These are phyloP conservation scores for Campylomormyrus numenius DNA, from an alignment of 2,113 vertebrate species.

Conservation along the genomic window DNA sequence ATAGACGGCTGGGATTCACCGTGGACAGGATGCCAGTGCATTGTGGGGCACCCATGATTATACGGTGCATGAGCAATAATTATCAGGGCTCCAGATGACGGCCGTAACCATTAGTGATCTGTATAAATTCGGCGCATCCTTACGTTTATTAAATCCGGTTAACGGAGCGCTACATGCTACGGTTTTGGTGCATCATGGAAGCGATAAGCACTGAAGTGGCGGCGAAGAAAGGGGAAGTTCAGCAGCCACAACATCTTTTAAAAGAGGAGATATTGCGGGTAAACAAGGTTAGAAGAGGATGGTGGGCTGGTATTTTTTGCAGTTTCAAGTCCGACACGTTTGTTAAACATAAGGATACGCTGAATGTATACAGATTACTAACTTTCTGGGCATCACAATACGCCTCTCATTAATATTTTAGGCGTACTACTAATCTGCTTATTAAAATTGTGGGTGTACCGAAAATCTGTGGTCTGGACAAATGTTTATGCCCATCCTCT, in stretches of 20 bases:
- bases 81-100: not conserved
- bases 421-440: not conserved
- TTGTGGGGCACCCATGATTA: not conserved
- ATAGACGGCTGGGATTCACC: not conserved
- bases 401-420: not conserved
- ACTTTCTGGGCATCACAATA: not conserved
- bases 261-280: not conserved
- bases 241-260: not conserved
- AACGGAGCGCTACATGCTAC: not conserved
- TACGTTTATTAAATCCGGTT: not conserved
- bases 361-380: not conserved
- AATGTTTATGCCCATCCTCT: not conserved
- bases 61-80: not conserved
- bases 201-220: not conserved
- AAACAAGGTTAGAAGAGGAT: not conserved
- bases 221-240: not conserved
- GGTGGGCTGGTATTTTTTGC: not conserved
- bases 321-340: not conserved
- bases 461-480: not conserved
- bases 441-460: not conserved
- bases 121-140: not conserved
- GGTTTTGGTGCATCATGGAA: not conserved
- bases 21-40: not conserved
- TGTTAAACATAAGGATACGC: not conserved
- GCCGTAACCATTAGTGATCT: not conserved